phyloP scores from a whole-genome alignment of 2,113 vertebrate species.

The Anser brachyrhynchus region DNA sequence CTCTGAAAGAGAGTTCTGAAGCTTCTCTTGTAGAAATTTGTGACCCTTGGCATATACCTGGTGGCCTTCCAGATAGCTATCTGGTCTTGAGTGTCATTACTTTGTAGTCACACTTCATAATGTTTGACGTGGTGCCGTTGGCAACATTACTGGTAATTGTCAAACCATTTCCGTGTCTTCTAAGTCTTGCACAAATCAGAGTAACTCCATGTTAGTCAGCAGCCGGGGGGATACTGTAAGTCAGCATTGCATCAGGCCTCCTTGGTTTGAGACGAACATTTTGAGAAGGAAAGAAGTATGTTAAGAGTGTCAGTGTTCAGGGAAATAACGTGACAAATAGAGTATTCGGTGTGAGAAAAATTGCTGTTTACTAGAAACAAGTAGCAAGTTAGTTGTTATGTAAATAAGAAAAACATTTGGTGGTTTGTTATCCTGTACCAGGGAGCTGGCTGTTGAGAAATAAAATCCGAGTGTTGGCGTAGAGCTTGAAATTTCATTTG shows the following conservation, averaged over 20 bases:
- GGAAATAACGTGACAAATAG: not conserved
- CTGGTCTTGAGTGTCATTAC: not conserved
- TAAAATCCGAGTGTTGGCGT: not conserved
- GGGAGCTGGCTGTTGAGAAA: not conserved
- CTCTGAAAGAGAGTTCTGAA: not conserved
- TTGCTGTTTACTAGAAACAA: not conserved
- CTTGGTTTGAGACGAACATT: not conserved
- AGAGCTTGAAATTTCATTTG: not conserved
- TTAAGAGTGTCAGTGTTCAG: not conserved
- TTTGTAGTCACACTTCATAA: not conserved
- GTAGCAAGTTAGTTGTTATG: not conserved
- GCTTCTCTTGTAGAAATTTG: not conserved
- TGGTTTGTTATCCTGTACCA: not conserved
- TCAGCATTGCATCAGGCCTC: not conserved
- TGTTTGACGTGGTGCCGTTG: accelerated
- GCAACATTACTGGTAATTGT: not conserved
- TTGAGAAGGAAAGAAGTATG: not conserved
- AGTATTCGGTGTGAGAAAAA: not conserved
- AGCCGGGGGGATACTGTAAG: not conserved
- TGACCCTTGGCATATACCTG: not conserved
- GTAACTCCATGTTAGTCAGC: not conserved
- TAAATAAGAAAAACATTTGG: not conserved
- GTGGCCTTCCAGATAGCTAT: not conserved
- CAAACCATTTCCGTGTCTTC: not conserved
- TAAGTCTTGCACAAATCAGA: not conserved